Evolutionary conservation across 2,888 invertebrate genomes (phyloP), one percentile per base, ranked within the genome.

Genomic region (Rutpela maculata): DNA sequence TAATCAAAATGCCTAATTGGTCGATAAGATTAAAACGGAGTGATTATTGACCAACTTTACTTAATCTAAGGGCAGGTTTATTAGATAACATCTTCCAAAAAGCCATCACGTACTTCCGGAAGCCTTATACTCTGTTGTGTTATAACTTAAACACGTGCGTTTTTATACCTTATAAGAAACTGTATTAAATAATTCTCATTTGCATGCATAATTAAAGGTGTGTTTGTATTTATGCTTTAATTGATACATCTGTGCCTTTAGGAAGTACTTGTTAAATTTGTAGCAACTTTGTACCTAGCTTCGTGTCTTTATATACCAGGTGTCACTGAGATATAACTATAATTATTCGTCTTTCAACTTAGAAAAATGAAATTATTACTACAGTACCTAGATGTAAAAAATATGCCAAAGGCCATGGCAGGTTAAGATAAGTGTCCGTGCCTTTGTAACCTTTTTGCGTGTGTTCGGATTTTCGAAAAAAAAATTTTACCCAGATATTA

Each of bases 31-130:
- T 22, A 38, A 31, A 15, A 35, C 38, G 43, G 18, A 10, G 9
- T 63, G 72, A 72, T 72, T 55, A 63, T 55, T 31, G 26, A 72
- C 50, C 50, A 22, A 55, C 50, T 72, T 26, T 31, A 31, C 55
- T 31, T 63, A 55, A 72, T 72, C 63, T n/a, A 55, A 43, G 31
- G 60, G 62, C 17, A n/a, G 38, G 12, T 26, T 22, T 55, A 12
- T 18, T 63, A 50, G 72, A 72, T 72, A 62, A n/a, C 12, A 72
- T 72, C 72, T 72, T 26, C 9, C 2, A 72, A 63, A 63, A 72
- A 63, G 63, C 62, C 70, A 43, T 60, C 60, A 55, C n/a, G n/a
- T 26, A 50, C 63, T 72, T 72, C 72, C 72, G 72, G 72, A 72
- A 55, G 55, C 26, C 18, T 55, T 9, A 62, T 62, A 62, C 62